These are phyloP conservation scores for Corythornis vintsioides DNA, from an alignment of 2,113 vertebrate genomes.

Conservation along the genomic window DNA sequence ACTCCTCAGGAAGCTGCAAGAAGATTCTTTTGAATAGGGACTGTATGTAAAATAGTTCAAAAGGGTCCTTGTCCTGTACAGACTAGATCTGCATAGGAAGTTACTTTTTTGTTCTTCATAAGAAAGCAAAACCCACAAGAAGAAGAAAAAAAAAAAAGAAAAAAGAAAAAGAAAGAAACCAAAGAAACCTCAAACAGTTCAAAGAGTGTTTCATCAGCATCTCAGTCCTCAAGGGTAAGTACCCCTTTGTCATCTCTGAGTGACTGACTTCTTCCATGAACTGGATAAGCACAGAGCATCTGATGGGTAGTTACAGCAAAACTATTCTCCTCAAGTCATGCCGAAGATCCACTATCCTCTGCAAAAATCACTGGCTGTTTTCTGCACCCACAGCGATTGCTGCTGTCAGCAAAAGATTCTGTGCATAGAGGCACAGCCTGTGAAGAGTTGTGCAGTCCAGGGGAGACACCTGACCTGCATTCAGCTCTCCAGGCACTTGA, in stretches of 20 bases:
- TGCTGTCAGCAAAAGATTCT: background rate
- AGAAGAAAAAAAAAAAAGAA: background rate
- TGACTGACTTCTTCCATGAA: background rate
- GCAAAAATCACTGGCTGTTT: background rate
- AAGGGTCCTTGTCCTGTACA: slow-evolving; percentile 37
- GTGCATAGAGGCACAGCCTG: background rate
- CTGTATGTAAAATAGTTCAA: slow-evolving; percentile 24
- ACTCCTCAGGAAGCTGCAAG: slow-evolving; percentile 26
- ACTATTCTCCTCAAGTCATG: fast-evolving
- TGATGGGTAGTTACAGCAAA: background rate
- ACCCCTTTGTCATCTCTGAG: background rate
- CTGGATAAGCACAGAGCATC: background rate
- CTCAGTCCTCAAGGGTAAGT: background rate
- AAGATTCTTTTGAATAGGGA: background rate
- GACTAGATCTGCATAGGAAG: slow-evolving; percentile 46
- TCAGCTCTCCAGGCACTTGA: fast-evolving
- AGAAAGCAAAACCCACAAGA: slow-evolving; percentile 62
- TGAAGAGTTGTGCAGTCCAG: fast-evolving
- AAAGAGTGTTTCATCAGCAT: slow-evolving; percentile 28
- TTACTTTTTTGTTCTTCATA: slow-evolving; percentile 43
- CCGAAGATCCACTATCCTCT: background rate
- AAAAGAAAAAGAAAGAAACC: slow-evolving; percentile 22
- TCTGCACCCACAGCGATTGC: fast-evolving
- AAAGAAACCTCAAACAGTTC: slow-evolving; percentile 54
- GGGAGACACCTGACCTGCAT: background rate